Conservation (phyloP, 2,888 invertebrate genomes). For the Eupithecia centaureata region DNA sequence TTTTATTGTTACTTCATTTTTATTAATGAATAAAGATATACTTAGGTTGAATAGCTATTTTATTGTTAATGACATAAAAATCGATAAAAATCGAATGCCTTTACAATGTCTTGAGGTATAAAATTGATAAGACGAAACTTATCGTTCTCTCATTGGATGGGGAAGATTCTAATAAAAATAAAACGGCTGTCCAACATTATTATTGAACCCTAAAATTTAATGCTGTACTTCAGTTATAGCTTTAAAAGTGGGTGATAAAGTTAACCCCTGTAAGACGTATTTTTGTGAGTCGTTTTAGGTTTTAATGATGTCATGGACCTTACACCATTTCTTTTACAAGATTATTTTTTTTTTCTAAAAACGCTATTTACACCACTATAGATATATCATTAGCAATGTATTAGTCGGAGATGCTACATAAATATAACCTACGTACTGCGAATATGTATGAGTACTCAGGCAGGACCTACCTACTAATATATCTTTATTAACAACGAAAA, state of each 20-base stretch:
- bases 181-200: conserved; percentile 34
- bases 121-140: conserved; percentile 55
- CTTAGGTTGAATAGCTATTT: conserved; percentile 8
- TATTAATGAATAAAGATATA: conserved; percentile 14
- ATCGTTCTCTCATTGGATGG: conserved; percentile 30
- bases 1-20: neutral
- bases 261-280: conserved; percentile 11
- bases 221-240: conserved; percentile 30
- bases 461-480: too few relatives aligned
- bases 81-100: conserved; percentile 50
- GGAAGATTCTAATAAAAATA: conserved; percentile 39
- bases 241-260: conserved; percentile 19
- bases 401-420: too few relatives aligned
- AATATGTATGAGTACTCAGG: too few relatives aligned
- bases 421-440: too few relatives aligned
- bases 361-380: conserved; percentile 2
- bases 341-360: neutral
- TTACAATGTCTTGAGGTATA: conserved; percentile 50
- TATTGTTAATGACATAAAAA: conserved; percentile 49
- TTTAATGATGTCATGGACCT: conserved; percentile 13
- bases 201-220: conserved; percentile 38
- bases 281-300: conserved; percentile 14
- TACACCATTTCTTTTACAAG: neutral
- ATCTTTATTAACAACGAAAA: too few relatives aligned
- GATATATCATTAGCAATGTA: too few relatives aligned